Evolutionary conservation across 2,888 invertebrate genomes (phyloP).

Genomic region (Pristionchus mayeri): DNA sequence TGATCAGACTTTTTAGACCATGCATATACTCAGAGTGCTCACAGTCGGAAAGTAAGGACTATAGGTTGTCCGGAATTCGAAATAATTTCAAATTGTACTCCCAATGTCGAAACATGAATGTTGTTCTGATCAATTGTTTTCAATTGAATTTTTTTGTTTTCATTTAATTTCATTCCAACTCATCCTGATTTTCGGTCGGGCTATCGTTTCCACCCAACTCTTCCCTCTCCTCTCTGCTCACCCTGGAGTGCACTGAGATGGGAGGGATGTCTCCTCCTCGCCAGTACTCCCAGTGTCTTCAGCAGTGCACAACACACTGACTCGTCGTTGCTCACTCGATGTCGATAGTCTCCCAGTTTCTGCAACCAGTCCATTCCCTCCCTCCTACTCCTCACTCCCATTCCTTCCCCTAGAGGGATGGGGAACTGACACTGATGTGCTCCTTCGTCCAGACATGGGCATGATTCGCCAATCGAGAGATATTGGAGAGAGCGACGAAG

Average conservation of each 20-base stretch:
- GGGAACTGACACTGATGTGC: conserved; percentile 56
- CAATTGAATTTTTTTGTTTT: no score
- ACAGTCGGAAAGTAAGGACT: no score
- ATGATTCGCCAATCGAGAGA: conserved; percentile 55
- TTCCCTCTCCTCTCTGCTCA: not conserved
- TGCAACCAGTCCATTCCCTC: not conserved
- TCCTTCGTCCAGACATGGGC: conserved; percentile 62
- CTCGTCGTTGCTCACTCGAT: not conserved
- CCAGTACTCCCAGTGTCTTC: conserved; percentile 16
- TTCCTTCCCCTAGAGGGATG: no score
- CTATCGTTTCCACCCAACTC: not conserved
- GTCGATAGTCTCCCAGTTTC: conserved; percentile 10
- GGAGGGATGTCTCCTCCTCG: conserved; percentile 11
- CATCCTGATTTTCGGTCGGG: not conserved
- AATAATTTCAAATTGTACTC: no score
- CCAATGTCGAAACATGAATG: no score
- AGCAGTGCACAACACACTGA: conserved; percentile 19
- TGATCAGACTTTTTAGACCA: no score
- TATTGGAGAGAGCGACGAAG: conserved; percentile 50
- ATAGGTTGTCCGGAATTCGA: no score
- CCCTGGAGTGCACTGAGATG: conserved; percentile 39
- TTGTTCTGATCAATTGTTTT: no score
- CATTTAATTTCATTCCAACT: no score
- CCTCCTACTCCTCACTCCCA: not conserved
- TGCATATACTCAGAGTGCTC: no score